Percentiles rank a stretch among this genome's conserved stretches.
Conservation (phyloP, 2,888 invertebrate species). For the Biston stratarius region DNA sequence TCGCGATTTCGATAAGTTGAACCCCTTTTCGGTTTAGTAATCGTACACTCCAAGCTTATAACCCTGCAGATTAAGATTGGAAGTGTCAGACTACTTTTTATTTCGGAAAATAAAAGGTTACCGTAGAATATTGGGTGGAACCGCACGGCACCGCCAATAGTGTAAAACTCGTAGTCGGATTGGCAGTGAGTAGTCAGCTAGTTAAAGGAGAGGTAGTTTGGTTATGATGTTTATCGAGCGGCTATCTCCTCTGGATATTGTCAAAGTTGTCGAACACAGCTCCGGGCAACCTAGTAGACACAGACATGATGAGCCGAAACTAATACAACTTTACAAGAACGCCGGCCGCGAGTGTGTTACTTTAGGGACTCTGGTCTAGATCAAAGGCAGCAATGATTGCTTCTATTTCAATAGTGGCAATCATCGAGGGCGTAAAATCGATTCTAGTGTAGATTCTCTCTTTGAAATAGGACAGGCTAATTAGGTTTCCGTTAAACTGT, state of each 20-base stretch:
- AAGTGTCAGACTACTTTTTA: no score
- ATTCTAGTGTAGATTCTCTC: background rate
- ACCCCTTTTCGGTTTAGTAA: no score
- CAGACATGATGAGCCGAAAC: slow-evolving; percentile 61
- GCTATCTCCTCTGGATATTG: slow-evolving; percentile 60
- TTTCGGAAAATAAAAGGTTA: no score
- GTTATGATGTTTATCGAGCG: slow-evolving; percentile 52
- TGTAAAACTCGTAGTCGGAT: background rate
- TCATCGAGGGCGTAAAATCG: background rate
- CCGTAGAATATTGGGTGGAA: no score
- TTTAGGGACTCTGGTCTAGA: slow-evolving; percentile 16
- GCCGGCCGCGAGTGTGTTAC: slow-evolving; percentile 38
- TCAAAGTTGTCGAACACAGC: slow-evolving; percentile 62
- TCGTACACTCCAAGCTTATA: no score
- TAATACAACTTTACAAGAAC: slow-evolving; percentile 64
- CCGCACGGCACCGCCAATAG: background rate
- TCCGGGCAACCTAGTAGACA: slow-evolving; percentile 36
- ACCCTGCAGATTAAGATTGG: no score
- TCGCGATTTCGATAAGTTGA: no score
- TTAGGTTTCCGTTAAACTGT: no score
- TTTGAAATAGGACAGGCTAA: no score
- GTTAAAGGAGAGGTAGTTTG: slow-evolving; percentile 15
- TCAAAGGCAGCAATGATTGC: background rate
- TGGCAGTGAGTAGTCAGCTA: background rate
- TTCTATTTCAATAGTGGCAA: background rate